Conservation (phyloP, 2,113 vertebrate species). For the Euleptes europaea region DNA sequence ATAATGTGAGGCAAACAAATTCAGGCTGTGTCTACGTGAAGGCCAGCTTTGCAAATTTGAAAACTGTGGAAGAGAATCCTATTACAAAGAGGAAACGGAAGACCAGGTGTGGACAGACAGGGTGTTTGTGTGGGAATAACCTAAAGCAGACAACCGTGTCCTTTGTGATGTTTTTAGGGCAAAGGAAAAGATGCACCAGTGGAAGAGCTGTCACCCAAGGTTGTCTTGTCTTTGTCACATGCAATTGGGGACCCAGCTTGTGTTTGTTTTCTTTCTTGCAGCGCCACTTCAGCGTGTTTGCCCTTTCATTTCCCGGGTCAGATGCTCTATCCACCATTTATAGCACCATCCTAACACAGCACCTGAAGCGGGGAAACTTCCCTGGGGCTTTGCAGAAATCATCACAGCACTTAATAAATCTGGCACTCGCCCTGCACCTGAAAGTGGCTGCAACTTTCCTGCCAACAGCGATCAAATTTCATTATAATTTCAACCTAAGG, state of each 20-base stretch:
- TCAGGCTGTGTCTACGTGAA: background rate
- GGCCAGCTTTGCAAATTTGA: background rate
- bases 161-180: background rate
- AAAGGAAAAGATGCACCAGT: background rate
- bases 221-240: background rate
- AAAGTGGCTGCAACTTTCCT: constrained; percentile 85
- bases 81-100: background rate
- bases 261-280: constrained; percentile 50
- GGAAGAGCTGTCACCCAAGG: background rate
- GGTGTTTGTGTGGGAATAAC: background rate
- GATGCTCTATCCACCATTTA: constrained; percentile 92
- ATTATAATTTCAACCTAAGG: constrained; percentile 94
- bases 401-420: constrained; percentile 75
- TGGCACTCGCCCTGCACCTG: constrained; percentile 86
- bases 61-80: background rate
- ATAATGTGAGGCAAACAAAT: background rate
- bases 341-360: constrained; percentile 85
- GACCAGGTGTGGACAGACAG: background rate
- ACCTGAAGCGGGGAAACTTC: constrained; percentile 80
- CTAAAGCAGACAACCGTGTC: background rate
- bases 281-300: constrained; percentile 94
- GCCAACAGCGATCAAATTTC: constrained; percentile 93
- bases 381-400: constrained; percentile 75
- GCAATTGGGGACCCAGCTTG: background rate
- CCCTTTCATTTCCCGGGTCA: constrained; percentile 84